Percentiles rank a stretch among this genome's conserved stretches.
phyloP scores from a whole-genome alignment of 2,797 vertebrate species.

The Synaphobranchus kaupii region DNA sequence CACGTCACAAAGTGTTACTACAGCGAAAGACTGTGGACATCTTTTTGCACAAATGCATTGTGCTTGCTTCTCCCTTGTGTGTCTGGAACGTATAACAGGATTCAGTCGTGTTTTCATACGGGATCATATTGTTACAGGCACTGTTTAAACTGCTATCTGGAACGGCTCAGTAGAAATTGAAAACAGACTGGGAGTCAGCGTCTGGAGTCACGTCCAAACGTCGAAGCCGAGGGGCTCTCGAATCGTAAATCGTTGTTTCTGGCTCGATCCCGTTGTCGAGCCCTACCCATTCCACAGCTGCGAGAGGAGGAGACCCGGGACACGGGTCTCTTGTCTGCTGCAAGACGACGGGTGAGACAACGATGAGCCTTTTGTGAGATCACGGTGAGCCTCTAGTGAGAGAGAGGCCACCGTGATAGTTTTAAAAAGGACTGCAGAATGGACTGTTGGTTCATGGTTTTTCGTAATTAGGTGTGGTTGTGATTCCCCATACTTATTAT shows the following conservation, averaged over 20 bases:
- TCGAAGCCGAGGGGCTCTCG: slow-evolving; percentile 35
- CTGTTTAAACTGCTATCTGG: slow-evolving; percentile 51
- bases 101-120: slow-evolving; percentile 56
- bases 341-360: not conserved
- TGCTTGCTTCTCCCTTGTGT: slow-evolving; percentile 47
- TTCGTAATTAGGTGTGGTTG: too few species aligned
- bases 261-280: not conserved
- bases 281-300: slow-evolving; percentile 1
- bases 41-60: slow-evolving; percentile 41
- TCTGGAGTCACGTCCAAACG: slow-evolving; percentile 30
- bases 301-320: not conserved
- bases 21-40: slow-evolving; percentile 39
- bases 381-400: too few species aligned
- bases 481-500: too few species aligned
- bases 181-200: slow-evolving; percentile 58
- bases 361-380: not conserved
- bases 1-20: slow-evolving; percentile 33
- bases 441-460: too few species aligned
- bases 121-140: slow-evolving; percentile 53
- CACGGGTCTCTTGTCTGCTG: not conserved
- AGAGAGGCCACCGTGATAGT: too few species aligned
- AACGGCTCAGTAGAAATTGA: slow-evolving; percentile 52
- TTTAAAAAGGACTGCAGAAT: too few species aligned
- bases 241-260: slow-evolving; percentile 40
- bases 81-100: slow-evolving; percentile 56